Conservation (phyloP, 2,888 invertebrate genomes). For the Kryphioiulus occultus region DNA sequence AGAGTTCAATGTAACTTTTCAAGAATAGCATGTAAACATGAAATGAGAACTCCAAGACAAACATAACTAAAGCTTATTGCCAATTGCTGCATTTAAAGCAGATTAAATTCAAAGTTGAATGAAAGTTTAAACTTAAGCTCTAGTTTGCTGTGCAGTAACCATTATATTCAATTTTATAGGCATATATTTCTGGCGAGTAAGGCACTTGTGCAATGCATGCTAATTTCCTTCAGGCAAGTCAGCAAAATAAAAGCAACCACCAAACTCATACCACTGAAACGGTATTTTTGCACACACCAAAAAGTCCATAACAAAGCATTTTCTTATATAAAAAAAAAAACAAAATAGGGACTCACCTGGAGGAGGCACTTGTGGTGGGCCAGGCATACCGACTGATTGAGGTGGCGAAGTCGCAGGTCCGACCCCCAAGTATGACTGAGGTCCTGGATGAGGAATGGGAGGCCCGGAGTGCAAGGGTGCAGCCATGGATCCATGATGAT, state of each 20-base stretch:
- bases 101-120: no score
- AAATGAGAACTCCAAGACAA: no score
- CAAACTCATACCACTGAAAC: neutral
- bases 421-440: conserved; percentile 37
- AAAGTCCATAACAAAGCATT: conserved; percentile 3
- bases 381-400: conserved; percentile 41
- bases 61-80: no score
- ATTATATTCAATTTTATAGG: no score
- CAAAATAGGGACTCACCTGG: conserved; percentile 38
- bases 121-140: no score
- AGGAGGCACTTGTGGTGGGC: conserved; percentile 41
- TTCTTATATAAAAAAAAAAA: neutral
- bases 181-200: neutral
- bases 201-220: neutral
- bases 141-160: no score
- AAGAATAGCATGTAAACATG: no score
- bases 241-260: neutral
- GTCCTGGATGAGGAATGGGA: conserved; percentile 43
- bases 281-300: neutral
- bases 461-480: conserved; percentile 42
- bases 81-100: no score
- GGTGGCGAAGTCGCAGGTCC: conserved; percentile 42
- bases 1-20: no score
- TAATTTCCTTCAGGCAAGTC: neutral
- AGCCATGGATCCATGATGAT: conserved; percentile 43